Evolutionary conservation across 1,140 invertebrate species (phyloP).

Genomic region (Dreissena rostriformis): DNA sequence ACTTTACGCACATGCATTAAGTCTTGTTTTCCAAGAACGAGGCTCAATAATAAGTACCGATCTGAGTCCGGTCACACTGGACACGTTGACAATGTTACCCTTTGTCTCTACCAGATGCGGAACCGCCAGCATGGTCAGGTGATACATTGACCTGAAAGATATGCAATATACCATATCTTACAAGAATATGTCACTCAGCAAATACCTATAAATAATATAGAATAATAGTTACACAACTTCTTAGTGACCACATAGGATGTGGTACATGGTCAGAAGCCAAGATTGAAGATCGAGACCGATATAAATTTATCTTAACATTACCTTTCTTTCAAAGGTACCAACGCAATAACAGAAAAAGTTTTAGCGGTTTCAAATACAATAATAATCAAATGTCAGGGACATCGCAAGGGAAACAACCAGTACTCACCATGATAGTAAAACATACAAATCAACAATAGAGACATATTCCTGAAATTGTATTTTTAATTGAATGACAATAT

Average conservation of each 20-base stretch:
- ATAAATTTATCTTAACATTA: too few relatives aligned
- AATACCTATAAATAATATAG: background rate
- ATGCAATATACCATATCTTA: background rate
- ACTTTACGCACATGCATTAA: background rate
- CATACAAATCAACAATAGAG: too few relatives aligned
- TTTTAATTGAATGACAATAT: too few relatives aligned
- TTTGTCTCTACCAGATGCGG: constrained; percentile 87
- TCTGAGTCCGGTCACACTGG: constrained; percentile 92
- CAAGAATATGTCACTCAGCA: background rate
- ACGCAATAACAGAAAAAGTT: too few relatives aligned
- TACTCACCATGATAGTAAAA: too few relatives aligned
- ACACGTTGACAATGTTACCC: constrained; percentile 88
- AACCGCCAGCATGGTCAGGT: constrained; percentile 91
- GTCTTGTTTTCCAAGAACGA: background rate
- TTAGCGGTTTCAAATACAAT: too few relatives aligned
- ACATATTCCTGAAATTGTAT: too few relatives aligned
- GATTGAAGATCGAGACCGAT: background rate
- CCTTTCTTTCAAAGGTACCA: too few relatives aligned
- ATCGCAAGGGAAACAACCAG: too few relatives aligned
- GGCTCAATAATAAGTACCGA: constrained; percentile 81
- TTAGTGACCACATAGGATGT: background rate
- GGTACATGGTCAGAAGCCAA: background rate
- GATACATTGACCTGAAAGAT: constrained; percentile 85
- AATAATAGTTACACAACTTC: background rate
- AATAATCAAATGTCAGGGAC: too few relatives aligned